These are phyloP conservation scores for Lepidochrysops patricia DNA, from an alignment of 2,888 invertebrate species.

Conservation along the genomic window DNA sequence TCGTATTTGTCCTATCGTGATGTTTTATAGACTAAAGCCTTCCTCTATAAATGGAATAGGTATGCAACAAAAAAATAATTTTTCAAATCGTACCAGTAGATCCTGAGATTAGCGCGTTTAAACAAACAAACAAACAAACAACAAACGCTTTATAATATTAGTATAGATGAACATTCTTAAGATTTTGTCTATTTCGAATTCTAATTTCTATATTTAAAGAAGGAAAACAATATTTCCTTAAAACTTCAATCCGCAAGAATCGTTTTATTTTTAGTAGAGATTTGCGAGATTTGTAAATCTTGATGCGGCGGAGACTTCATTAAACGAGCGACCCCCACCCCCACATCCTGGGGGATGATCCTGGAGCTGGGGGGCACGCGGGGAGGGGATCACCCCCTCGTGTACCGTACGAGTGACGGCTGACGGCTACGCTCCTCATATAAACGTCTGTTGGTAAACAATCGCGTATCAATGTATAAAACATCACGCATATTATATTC, in stretches of 20 bases:
- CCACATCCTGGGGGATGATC: conserved; percentile 47
- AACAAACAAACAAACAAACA: no score
- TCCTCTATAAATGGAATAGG: no score
- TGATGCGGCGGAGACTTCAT: conserved; percentile 62
- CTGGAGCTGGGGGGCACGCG: conserved; percentile 30
- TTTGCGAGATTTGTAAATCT: conserved; percentile 42
- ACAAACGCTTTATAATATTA: no score
- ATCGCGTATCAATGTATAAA: conserved; percentile 35
- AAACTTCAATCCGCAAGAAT: not conserved
- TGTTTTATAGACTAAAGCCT: no score
- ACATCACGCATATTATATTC: conserved; percentile 1
- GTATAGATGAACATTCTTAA: no score
- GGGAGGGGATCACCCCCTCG: conserved; percentile 63
- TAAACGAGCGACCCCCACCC: conserved; percentile 49
- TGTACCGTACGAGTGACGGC: conserved; percentile 61
- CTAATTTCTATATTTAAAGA: not conserved
- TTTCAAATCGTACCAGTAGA: no score
- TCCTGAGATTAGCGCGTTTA: no score
- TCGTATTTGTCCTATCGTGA: no score
- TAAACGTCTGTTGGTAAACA: conserved; percentile 68
- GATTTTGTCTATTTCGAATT: no score
- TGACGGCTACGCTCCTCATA: conserved; percentile 48
- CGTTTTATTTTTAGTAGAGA: conserved; percentile 26
- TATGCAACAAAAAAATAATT: no score
- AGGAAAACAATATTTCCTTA: not conserved